These are phyloP conservation scores for Trimorus sp. DNA, from an alignment of 2,888 invertebrate species.

Conservation along the genomic window DNA sequence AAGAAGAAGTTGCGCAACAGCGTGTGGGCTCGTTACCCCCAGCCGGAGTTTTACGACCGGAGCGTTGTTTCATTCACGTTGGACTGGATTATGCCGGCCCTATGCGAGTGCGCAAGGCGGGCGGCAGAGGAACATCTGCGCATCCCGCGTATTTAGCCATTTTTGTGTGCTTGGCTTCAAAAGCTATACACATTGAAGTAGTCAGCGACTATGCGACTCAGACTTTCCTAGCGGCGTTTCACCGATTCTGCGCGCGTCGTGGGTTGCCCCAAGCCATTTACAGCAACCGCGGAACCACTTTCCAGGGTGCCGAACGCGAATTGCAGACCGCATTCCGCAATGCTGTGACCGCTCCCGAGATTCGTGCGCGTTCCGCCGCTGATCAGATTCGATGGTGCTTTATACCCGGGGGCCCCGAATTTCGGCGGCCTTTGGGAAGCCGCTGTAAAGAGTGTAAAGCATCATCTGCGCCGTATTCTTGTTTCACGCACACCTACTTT, in stretches of 20 bases:
- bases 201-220: slow-evolving; percentile 6
- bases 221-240: slow-evolving; percentile 6
- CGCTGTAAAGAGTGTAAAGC: background rate
- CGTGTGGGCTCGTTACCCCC: background rate
- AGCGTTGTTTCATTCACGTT: background rate
- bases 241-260: background rate
- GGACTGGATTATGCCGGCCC: slow-evolving; percentile 3
- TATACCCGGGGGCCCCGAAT: background rate
- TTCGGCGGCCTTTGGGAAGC: slow-evolving; percentile 4
- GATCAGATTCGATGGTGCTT: background rate
- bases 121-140: background rate
- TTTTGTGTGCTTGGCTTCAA: background rate
- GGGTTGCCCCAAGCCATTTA: slow-evolving; percentile 48
- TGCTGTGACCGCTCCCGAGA: too few species aligned
- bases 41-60: background rate
- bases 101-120: background rate
- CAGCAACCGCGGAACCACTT: slow-evolving; percentile 72
- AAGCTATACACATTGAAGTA: background rate
- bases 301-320: slow-evolving; percentile 67
- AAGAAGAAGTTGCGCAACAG: background rate
- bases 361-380: background rate
- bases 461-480: background rate
- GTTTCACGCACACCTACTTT: background rate
- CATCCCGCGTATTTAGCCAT: background rate
- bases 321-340: background rate